Conservation (phyloP, 2,888 invertebrate genomes). For the Drosophila histrio region DNA sequence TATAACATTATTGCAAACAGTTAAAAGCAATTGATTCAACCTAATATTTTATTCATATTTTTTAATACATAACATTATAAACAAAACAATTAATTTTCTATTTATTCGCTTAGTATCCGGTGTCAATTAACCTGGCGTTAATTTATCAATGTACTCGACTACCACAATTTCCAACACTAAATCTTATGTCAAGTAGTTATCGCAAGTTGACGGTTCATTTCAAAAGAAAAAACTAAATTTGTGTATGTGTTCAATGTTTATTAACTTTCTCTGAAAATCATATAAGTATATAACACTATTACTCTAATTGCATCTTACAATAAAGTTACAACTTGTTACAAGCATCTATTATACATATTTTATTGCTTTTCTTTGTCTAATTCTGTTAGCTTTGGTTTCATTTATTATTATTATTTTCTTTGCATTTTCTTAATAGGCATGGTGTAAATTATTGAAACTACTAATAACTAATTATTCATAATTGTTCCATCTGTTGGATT, state of each 20-base stretch:
- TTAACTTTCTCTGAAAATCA: constrained; percentile 69
- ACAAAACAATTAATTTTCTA: neutral
- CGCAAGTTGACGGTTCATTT: neutral
- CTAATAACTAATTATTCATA: constrained; percentile 69
- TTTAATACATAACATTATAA: too few relatives aligned
- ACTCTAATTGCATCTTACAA: constrained; percentile 68
- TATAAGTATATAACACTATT: constrained; percentile 59
- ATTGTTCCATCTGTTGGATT: constrained; percentile 60
- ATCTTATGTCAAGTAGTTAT: neutral
- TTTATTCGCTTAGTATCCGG: neutral
- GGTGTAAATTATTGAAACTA: constrained; percentile 78
- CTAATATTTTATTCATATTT: neutral
- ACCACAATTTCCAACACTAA: neutral
- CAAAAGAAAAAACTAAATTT: constrained; percentile 5
- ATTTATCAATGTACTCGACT: neutral
- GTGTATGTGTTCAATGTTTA: constrained; percentile 50
- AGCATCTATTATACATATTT: constrained; percentile 59
- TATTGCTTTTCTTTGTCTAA: constrained; percentile 65
- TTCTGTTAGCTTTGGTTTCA: constrained; percentile 64
- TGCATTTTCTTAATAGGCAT: constrained; percentile 40
- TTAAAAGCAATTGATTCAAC: neutral
- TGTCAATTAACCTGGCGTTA: neutral
- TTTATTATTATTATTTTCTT: constrained; percentile 25
- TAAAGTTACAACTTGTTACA: constrained; percentile 62
- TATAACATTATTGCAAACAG: constrained; percentile 52